Evolutionary conservation across 2,888 invertebrate genomes (phyloP).

Genomic region (Cordylochernes scorpioides): DNA sequence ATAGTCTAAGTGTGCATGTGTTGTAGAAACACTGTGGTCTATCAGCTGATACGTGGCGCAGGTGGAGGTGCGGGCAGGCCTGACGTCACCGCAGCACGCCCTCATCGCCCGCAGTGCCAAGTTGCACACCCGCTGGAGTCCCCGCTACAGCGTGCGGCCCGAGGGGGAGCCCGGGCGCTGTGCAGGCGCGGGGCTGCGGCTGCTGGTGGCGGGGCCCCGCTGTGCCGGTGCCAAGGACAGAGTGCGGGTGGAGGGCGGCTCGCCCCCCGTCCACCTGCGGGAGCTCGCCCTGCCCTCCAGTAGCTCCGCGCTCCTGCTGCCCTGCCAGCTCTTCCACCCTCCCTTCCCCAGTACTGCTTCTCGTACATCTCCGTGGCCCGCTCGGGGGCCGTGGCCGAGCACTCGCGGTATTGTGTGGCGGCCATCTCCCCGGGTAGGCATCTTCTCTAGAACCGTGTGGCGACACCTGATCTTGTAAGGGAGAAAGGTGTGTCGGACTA

Average conservation of each 20-base stretch:
- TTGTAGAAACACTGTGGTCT: too few species aligned
- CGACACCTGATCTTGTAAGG: too few species aligned
- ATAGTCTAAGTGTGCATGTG: too few species aligned
- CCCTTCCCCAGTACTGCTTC: slow-evolving; percentile 13
- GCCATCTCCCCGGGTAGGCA: slow-evolving; percentile 10
- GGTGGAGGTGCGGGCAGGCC: too few species aligned
- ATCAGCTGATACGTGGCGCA: too few species aligned
- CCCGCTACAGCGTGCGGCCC: slow-evolving; percentile 9
- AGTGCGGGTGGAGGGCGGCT: slow-evolving; percentile 14
- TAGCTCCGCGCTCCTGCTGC: slow-evolving; percentile 9
- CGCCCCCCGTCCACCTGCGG: slow-evolving; percentile 5
- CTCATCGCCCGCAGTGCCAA: slow-evolving; percentile 7
- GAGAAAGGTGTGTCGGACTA: too few species aligned
- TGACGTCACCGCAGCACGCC: slow-evolving; percentile 3
- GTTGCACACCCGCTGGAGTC: slow-evolving; percentile 11
- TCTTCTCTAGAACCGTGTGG: not conserved
- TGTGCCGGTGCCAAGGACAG: slow-evolving; percentile 15
- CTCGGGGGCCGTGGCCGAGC: slow-evolving; percentile 13
- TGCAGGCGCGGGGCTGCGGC: slow-evolving; percentile 11
- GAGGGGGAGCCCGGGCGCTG: slow-evolving; percentile 7
- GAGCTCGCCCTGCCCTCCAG: slow-evolving; percentile 11
- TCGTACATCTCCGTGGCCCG: slow-evolving; percentile 13
- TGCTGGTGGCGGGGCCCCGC: slow-evolving; percentile 13
- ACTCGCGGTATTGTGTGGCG: slow-evolving; percentile 13
- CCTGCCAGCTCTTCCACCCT: slow-evolving; percentile 12